Percentiles rank a stretch among this genome's conserved stretches.
phyloP scores from a whole-genome alignment of 2,113 vertebrate species.

The Variabilichromis moorii region DNA sequence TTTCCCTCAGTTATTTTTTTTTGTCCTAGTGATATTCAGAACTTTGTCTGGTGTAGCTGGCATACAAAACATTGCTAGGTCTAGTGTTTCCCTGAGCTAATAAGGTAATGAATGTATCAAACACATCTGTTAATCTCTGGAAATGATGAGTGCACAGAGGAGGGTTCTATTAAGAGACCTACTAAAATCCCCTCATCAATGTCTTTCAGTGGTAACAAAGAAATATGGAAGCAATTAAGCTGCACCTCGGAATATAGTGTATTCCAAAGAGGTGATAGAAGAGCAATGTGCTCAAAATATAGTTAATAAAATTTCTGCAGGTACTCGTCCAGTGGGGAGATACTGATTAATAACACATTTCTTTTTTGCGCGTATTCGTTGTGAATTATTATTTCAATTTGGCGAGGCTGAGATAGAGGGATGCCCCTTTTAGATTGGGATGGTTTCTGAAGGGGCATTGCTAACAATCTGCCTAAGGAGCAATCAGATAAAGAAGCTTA shows the following conservation, averaged over 20 bases:
- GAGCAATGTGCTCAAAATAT: conserved; percentile 49
- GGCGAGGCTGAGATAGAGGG: background rate
- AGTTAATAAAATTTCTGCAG: conserved; percentile 54
- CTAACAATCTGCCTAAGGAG: background rate
- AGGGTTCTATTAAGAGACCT: conserved; percentile 25
- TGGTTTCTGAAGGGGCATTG: background rate
- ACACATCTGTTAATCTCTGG: conserved; percentile 38
- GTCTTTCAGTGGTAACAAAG: conserved; percentile 24
- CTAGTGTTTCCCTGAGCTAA: background rate
- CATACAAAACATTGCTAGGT: conserved; percentile 14
- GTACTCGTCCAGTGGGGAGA: conserved; percentile 29
- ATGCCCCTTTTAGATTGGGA: conserved; percentile 5
- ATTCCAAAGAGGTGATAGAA: conserved; percentile 23
- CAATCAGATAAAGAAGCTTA: background rate
- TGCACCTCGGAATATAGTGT: background rate
- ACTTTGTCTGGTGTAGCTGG: conserved; percentile 6
- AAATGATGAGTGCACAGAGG: conserved; percentile 1
- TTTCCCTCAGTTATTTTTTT: conserved; percentile 32
- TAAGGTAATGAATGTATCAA: conserved; percentile 31
- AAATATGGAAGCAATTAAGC: conserved; percentile 50
- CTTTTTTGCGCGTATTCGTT: conserved; percentile 45
- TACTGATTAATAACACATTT: conserved; percentile 54
- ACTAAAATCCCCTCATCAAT: conserved; percentile 36
- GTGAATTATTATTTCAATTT: conserved; percentile 60
- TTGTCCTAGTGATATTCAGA: background rate